These are phyloP conservation scores for Amyelois transitella DNA, from an alignment of 1,140 invertebrate species.

Conservation along the genomic window DNA sequence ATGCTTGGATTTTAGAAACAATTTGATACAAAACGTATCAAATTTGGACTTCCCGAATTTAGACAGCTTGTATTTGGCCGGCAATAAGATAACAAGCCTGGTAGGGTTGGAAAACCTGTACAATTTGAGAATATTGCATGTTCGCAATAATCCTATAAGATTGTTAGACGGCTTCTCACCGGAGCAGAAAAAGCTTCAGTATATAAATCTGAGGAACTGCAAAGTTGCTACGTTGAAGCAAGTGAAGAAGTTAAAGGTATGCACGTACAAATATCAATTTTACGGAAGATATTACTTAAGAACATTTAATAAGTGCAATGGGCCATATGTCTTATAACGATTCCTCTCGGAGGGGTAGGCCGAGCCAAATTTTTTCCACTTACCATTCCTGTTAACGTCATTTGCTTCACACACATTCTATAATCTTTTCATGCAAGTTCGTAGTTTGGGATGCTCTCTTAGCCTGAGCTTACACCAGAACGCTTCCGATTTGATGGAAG, in stretches of 20 bases:
- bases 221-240: constrained; percentile 68
- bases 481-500: too few relatives aligned
- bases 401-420: too few relatives aligned
- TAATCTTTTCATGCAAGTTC: too few relatives aligned
- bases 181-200: constrained; percentile 57
- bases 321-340: too few relatives aligned
- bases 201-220: constrained; percentile 74
- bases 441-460: too few relatives aligned
- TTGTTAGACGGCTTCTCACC: constrained; percentile 66
- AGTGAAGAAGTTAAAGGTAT: constrained; percentile 70
- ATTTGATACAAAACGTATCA: constrained; percentile 60
- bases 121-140: constrained; percentile 71
- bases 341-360: too few relatives aligned
- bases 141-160: constrained; percentile 71
- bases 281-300: too few relatives aligned
- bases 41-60: constrained; percentile 61
- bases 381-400: too few relatives aligned
- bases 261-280: constrained; percentile 1
- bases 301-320: too few relatives aligned
- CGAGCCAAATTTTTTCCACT: too few relatives aligned
- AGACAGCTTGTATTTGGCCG: constrained; percentile 69
- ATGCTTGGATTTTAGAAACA: constrained; percentile 70
- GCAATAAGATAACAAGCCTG: constrained; percentile 61
- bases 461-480: too few relatives aligned
- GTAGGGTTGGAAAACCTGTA: constrained; percentile 54